Evolutionary conservation across 2,888 invertebrate genomes (phyloP), one percentile per base, ranked within the genome.

Genomic region (Brachypalpus laphriformis): DNA sequence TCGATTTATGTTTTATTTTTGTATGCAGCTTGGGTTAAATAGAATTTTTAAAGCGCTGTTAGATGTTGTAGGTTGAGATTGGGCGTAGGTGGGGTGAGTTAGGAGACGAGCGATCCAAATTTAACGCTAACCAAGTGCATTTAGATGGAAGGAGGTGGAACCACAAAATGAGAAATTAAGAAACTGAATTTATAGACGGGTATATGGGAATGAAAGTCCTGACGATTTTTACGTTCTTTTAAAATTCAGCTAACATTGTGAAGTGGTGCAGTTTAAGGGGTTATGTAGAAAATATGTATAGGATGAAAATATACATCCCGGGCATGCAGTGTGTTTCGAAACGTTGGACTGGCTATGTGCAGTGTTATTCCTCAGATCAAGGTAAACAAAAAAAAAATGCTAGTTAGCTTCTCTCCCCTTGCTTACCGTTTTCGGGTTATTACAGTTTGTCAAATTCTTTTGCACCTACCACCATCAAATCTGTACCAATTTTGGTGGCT

Each of bases 1-100:
- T 78, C 61, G 72, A 74, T 78, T 78, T 70, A 56, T 45, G 63
- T 78, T 78, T 78, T 45, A 56, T 74, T 83, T 71, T 78, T 78
- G 57, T 74, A 70, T 65, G 49, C 37, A 40, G 14, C 37, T 63
- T 47, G 42, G 83, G 45, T 78, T 78, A 78, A 78, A 78, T 78
- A 74, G 57, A 82, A 76, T 59, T 63, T 70, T 78, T 71, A 78
- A 78, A 78, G 25, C 45, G 11, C 45, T 54, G 8, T 40, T 66
- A 20, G 54, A 54, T 25, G 51, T 45, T 63, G 45, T 14, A 11
- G 22, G 9, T 18, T 2, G 31, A 25, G 25, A 25, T 4, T 6
- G 22, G 0, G 5, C 2, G 49, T 1, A 31, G n/a, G 40, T 54
- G 9, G 18, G n/a, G 40, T 54, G 9, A 40, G 18, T 18, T 18